Conservation (phyloP, 2,888 invertebrate species). For the Eupithecia dodoneata region DNA sequence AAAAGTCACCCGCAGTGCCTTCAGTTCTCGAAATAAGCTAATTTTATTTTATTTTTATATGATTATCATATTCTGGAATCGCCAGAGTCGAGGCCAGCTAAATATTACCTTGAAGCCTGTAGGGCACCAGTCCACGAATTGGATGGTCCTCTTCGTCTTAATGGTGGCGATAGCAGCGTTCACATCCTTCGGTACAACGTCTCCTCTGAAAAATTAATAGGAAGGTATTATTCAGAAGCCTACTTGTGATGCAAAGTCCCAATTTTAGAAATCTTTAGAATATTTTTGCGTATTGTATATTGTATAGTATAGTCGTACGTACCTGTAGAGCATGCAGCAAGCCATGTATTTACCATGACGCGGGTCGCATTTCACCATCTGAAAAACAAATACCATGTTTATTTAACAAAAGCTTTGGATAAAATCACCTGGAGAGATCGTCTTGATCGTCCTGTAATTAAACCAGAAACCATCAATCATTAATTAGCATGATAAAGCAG, state of each 20-base stretch:
- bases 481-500: too few species aligned
- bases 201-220: slow-evolving; percentile 86
- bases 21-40: too few species aligned
- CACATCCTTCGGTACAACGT: slow-evolving; percentile 97
- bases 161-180: slow-evolving; percentile 96
- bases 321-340: slow-evolving; percentile 95
- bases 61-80: too few species aligned
- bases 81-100: neutral
- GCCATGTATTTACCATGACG: slow-evolving; percentile 97
- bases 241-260: neutral
- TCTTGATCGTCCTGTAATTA: too few species aligned
- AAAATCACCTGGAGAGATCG: neutral
- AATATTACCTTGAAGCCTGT: slow-evolving; percentile 87
- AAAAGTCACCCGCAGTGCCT: too few species aligned
- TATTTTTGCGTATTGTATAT: too few species aligned
- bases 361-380: slow-evolving; percentile 97
- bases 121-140: slow-evolving; percentile 96
- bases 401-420: neutral
- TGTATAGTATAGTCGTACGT: slow-evolving; percentile 12
- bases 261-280: neutral
- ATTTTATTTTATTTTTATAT: too few species aligned
- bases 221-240: neutral
- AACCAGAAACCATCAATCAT: too few species aligned
- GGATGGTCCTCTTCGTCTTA: slow-evolving; percentile 96
- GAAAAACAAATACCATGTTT: slow-evolving; percentile 50